Percentiles rank a stretch among this genome's conserved stretches.
These are phyloP conservation scores for Leucophenga maculata DNA, from an alignment of 2,888 invertebrate genomes.

Conservation along the genomic window DNA sequence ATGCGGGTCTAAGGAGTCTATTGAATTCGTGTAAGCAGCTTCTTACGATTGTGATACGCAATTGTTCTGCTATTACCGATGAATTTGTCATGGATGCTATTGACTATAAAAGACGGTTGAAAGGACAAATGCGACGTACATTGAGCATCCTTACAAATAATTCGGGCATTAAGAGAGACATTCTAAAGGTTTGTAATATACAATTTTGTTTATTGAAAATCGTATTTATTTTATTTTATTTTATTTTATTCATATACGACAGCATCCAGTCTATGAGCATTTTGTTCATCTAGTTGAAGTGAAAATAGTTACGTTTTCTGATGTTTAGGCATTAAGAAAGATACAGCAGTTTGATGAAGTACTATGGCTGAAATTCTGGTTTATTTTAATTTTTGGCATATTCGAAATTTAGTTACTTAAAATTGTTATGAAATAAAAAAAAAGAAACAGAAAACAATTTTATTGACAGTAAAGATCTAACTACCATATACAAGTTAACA, in stretches of 20 bases:
- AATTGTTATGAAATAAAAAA: not conserved
- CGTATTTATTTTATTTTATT: not conserved
- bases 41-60: slow-evolving; percentile 40
- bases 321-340: not conserved
- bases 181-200: not conserved
- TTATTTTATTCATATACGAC: not conserved
- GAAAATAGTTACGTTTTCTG: not conserved
- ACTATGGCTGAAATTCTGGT: too few species aligned
- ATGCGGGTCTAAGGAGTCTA: slow-evolving; percentile 45
- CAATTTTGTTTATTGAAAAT: slow-evolving; percentile 25
- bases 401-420: not conserved
- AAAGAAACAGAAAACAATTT: too few species aligned
- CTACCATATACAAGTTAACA: too few species aligned
- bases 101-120: slow-evolving; percentile 33
- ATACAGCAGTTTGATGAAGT: too few species aligned
- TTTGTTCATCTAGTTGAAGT: not conserved
- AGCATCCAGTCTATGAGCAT: not conserved
- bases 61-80: slow-evolving; percentile 47
- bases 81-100: slow-evolving; percentile 49
- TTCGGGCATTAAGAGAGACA: slow-evolving; percentile 2
- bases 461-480: too few species aligned
- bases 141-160: not conserved
- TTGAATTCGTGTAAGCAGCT: slow-evolving; percentile 44
- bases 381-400: too few species aligned
- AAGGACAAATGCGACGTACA: slow-evolving; percentile 40